phyloP scores from a whole-genome alignment of 1,140 invertebrate species.

The Zaprionus nigranus region DNA sequence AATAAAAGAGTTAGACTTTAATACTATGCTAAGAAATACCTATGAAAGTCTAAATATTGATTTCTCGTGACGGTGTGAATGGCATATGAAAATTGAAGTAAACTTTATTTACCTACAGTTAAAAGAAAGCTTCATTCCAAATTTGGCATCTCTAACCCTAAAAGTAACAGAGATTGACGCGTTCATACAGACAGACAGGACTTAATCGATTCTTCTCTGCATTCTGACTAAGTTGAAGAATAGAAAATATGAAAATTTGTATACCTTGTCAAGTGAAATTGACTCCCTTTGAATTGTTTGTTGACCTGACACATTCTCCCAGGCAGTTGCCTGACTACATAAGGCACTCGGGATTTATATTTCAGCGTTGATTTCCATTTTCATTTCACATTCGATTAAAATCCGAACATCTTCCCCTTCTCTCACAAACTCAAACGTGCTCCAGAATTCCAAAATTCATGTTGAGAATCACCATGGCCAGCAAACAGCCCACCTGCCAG shows the following conservation, averaged over 20 bases:
- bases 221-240: too few relatives aligned
- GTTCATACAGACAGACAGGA: not conserved
- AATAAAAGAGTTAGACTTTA: too few relatives aligned
- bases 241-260: too few relatives aligned
- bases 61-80: not conserved
- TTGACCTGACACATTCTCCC: too few relatives aligned
- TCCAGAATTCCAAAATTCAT: conserved; percentile 21
- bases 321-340: too few relatives aligned
- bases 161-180: not conserved
- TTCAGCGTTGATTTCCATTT: not conserved
- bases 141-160: not conserved
- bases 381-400: not conserved
- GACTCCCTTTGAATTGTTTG: too few relatives aligned
- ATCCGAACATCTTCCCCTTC: not conserved
- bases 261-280: too few relatives aligned
- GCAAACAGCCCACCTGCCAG: conserved; percentile 45
- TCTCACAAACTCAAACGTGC: not conserved
- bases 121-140: not conserved
- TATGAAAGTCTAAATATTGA: not conserved
- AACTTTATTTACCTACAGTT: not conserved
- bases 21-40: too few relatives aligned
- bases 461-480: conserved; percentile 22
- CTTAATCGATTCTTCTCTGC: too few relatives aligned
- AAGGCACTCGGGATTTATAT: not conserved
- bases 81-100: not conserved